Evolutionary conservation across 2,113 vertebrate genomes (phyloP).

Genomic region (Pandion haliaetus): DNA sequence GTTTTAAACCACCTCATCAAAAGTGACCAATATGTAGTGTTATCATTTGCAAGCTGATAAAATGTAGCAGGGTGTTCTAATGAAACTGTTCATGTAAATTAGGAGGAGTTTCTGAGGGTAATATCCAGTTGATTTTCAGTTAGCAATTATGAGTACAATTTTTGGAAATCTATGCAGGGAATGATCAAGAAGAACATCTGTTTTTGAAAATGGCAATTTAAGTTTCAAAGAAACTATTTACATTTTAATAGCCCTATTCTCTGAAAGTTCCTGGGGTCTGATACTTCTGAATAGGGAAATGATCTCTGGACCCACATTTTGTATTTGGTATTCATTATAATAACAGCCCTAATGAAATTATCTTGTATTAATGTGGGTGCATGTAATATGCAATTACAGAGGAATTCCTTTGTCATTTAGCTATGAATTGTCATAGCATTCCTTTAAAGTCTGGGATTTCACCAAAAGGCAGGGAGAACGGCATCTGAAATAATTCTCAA

Average conservation of each 20-base stretch:
- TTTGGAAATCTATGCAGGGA: neutral
- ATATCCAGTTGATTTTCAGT: neutral
- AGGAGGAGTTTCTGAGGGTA: neutral
- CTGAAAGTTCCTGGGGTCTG: neutral
- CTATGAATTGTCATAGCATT: neutral
- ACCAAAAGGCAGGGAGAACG: neutral
- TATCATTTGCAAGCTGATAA: neutral
- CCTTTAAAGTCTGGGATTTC: conserved; percentile 21
- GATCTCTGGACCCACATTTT: conserved; percentile 1
- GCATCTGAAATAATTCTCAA: neutral
- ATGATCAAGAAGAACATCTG: neutral
- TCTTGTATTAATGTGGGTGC: neutral
- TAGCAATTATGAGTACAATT: neutral
- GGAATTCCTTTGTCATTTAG: neutral
- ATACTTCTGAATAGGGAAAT: conserved; percentile 27
- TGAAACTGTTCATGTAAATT: neutral
- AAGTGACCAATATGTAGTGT: neutral
- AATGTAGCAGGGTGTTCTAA: neutral
- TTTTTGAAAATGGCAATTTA: neutral
- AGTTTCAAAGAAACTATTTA: conserved; percentile 41
- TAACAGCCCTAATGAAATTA: conserved; percentile 30
- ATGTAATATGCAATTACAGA: neutral
- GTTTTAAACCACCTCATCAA: neutral
- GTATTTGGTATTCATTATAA: conserved; percentile 11
- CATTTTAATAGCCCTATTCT: neutral